Percentiles rank a stretch among this genome's conserved stretches.
These are phyloP conservation scores for Neolamprologus sp. DNA, from an alignment of 2,113 vertebrate genomes.

Conservation along the genomic window DNA sequence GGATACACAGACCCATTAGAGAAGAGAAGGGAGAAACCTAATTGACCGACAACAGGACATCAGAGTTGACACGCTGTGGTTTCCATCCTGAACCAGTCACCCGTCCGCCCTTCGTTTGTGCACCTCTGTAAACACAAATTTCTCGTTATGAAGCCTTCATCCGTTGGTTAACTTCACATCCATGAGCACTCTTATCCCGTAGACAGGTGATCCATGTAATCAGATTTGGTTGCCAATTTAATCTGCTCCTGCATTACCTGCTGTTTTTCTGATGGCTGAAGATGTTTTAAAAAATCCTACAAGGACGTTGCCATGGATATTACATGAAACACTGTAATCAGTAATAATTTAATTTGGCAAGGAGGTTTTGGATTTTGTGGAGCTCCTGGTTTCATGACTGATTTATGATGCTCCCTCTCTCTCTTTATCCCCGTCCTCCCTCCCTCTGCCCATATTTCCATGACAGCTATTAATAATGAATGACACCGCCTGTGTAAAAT, in stretches of 20 bases:
- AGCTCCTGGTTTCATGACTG: background rate
- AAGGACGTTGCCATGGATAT: background rate
- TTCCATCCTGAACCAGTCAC: slow-evolving; percentile 15
- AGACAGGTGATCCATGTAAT: background rate
- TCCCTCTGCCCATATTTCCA: background rate
- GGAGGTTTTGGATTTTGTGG: background rate
- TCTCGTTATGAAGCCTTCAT: background rate
- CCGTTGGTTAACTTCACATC: background rate
- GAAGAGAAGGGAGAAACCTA: slow-evolving; percentile 15
- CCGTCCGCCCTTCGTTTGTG: background rate
- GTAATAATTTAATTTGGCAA: background rate
- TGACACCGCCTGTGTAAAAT: slow-evolving; percentile 50
- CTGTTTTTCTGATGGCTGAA: background rate
- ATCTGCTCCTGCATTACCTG: background rate
- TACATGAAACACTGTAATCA: background rate
- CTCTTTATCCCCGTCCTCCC: background rate
- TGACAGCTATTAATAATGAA: slow-evolving; percentile 62
- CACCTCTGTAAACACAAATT: background rate
- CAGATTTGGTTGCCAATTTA: background rate
- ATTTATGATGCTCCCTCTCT: slow-evolving; percentile 4
- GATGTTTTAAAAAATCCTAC: background rate
- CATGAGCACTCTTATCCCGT: background rate
- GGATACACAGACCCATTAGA: slow-evolving; percentile 43
- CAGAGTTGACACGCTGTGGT: slow-evolving; percentile 4
- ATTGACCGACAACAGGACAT: slow-evolving; percentile 47